Base-by-base conservation (phyloP, 2,888 invertebrate species). In the Cataglyphis rosenhaueri region DNA sequence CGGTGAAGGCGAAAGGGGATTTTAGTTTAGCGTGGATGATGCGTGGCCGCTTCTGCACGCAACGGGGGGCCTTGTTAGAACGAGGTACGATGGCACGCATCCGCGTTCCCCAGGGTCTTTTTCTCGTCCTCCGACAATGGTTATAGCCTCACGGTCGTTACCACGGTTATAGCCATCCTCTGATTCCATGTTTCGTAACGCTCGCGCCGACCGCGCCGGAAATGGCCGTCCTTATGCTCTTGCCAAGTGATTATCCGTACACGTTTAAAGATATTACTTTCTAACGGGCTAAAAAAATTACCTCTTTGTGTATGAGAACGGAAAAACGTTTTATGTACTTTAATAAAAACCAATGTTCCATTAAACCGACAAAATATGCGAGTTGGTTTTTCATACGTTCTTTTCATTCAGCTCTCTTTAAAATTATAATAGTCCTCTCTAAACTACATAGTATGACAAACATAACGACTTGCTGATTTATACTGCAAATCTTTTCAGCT, bases 51-150 rank as follows among this genome's bases (percentile, higher is more conserved):
- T 87, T 88, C 83, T 81, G 70, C 82, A 65, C 91, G 79, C 91
- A 64, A 81, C 88, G 89, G 91, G 92, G 91, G 84, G 86, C 87
- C 92, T 92, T 90, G 92, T 92, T 92, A 91, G 87, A 88, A 86
- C 82, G 82, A 82, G 85, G 87, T 88, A 89, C 87, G 82, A 81
- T 86, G 90, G 86, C 92, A 90, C 91, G 89, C 89, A 89, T 29
- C 88, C 86, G 83, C 82, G 83, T 65, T 87, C 91, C 87, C 87
- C 68, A 73, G 89, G 89, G 87, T 82, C 82, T 81, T 85, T 86
- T 89, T 85, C 84, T 64, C 78, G 75, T 83, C 74, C 79, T 86
- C 79, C 84, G 81, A 65, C 81, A 70, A 84, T 81, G 84, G 82
- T 85, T 84, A 82, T 85, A 85, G 87, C 82, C 85, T 84, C 81